Conservation (phyloP, 2,888 invertebrate genomes). For the Clepsis dumicolana region DNA sequence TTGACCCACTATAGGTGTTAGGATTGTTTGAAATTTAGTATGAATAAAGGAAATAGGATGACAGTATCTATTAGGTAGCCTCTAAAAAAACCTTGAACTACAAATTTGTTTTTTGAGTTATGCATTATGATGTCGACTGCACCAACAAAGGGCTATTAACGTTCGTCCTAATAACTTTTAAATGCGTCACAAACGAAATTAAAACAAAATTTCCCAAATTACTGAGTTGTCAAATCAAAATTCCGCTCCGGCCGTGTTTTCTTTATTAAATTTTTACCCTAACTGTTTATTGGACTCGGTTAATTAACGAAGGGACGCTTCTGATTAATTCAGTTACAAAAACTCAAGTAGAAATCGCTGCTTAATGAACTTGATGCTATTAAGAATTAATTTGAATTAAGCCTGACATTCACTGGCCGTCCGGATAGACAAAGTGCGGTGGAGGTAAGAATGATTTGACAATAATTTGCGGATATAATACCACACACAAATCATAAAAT, state of each 20-base stretch:
- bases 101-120: too few relatives aligned
- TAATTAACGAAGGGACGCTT: constrained; percentile 36
- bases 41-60: too few relatives aligned
- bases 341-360: constrained; percentile 38
- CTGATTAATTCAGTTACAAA: constrained; percentile 41
- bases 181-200: background rate
- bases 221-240: constrained; percentile 18
- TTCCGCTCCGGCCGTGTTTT: constrained; percentile 19
- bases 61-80: too few relatives aligned
- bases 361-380: constrained; percentile 39
- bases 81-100: too few relatives aligned
- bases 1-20: too few relatives aligned
- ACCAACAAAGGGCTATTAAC: too few relatives aligned
- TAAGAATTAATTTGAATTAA: constrained; percentile 38
- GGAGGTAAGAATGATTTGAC: too few relatives aligned
- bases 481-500: too few relatives aligned
- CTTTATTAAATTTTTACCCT: constrained; percentile 25
- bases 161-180: background rate
- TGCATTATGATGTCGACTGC: too few relatives aligned
- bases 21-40: too few relatives aligned
- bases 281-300: constrained; percentile 35
- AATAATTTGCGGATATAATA: too few relatives aligned
- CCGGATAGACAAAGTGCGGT: too few relatives aligned
- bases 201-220: background rate
- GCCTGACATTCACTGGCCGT: constrained; percentile 15